Base-by-base conservation (phyloP, 2,113 vertebrate species). In the cattle (Bos taurus) region DNA sequence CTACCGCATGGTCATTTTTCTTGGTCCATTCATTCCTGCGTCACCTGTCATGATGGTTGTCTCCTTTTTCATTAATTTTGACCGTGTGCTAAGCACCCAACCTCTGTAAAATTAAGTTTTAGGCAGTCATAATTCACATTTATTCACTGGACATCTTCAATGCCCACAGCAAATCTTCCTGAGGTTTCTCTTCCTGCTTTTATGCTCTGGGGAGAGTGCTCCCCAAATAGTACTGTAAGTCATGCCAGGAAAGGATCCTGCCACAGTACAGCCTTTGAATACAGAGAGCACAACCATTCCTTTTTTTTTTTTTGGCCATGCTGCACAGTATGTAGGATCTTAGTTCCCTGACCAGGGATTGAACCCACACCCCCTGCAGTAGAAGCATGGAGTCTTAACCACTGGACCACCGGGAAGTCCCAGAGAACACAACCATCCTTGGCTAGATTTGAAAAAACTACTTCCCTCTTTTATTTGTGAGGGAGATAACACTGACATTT, bases 71-170 rank as follows among this genome's bases (percentile, higher is more conserved):
- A 46, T 94, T 97, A 94, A 36, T 93, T 97, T 83, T 78, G 54
- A 92, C 40, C 33, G 33, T 92, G 89, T 77, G 43, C 50, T 95
- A 25, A 96, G 16, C 59, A 90, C 83, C 50, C 30, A 81, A 10
- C 23, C 26, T 46, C 26, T 67, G 43, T 28, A 67, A 71, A 88
- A 88, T 94, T 74, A 90, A 77, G 36, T 64, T 94, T 67, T 36
- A 85, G 93, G 67, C 36, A 84, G 59, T 60, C 74, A 77, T 71
- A 96, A 94, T 40, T 96, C 95, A 95, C 40, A 23, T 91, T 90
- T 78, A 82, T 77, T 97, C 85, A 67, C 74, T 43, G 56, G 80
- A 82, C 46, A 57, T 52, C 57, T n/a, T 92, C 40, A 93, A 64
- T 95, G 52, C 21, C 40, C 74, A 56, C 1, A 57, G 36, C 74